Evolutionary conservation across 2,888 invertebrate genomes (phyloP), one percentile per base, ranked within the genome.

Genomic region (Hemistola chrysoprasaria): DNA sequence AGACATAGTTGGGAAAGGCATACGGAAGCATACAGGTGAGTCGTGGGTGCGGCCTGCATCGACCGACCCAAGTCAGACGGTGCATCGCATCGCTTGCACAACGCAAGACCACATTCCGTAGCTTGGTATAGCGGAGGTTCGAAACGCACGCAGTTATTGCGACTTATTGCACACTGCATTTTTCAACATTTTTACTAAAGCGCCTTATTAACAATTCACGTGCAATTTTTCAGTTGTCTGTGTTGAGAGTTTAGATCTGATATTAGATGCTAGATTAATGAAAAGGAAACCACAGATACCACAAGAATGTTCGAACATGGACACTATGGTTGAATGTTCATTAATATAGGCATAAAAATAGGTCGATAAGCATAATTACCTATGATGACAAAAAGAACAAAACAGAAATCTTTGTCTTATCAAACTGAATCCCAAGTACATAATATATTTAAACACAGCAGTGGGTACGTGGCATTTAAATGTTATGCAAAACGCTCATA

Each of bases 211-310:
- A 16, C n/a, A n/a, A n/a, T n/a, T n/a, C n/a, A n/a, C n/a, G n/a
- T n/a, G n/a, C n/a, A n/a, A n/a, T n/a, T n/a, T n/a, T n/a, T n/a
- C n/a, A n/a, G n/a, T n/a, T n/a, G n/a, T 16, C 16, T 16, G 3
- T 16, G 4, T 2, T 16, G 23, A 1, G 6, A 20, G 28, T 16
- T 7, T 8, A 29, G 8, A 3, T 6, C 23, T 16, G 32, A 33
- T 29, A 42, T 26, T 9, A 24, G 34, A 36, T 37, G 43, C 43
- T 36, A 27, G 38, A 33, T 27, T 36, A 41, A 41, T 33, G 40
- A 45, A 49, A 52, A 35, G 42, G 34, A 40, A 52, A 52, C 49
- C 52, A 24, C 52, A 49, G 23, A 32, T 29, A 20, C 49, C 49
- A 21, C 52, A 49, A 26, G 52, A 52, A 49, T 49, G 47, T 30